phyloP scores from a whole-genome alignment of 2,113 vertebrate genomes.

The Orientallactaga bullata region DNA sequence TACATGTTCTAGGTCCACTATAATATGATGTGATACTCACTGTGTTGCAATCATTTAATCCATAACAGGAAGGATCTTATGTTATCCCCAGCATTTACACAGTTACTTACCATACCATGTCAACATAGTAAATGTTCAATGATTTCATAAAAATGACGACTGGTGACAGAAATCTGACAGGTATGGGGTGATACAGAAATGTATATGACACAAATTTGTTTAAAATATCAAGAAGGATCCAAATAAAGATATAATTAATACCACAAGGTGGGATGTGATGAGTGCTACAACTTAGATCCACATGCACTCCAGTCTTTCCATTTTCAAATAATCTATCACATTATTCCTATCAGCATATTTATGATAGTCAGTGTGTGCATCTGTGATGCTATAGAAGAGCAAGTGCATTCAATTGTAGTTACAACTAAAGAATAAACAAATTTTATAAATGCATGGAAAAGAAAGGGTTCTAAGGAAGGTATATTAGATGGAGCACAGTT shows the following conservation, averaged over 20 bases:
- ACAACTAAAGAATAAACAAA: conserved; percentile 59
- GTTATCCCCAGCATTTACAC: neutral
- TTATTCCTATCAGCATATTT: conserved; percentile 66
- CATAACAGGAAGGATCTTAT: neutral
- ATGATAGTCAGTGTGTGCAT: conserved; percentile 21
- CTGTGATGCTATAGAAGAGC: conserved; percentile 64
- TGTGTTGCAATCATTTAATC: neutral
- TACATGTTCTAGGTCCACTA: neutral
- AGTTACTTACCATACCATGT: neutral
- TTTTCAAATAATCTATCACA: conserved; percentile 73
- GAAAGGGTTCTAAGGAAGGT: conserved; percentile 22
- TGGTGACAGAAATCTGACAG: conserved; percentile 56
- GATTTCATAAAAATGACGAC: conserved; percentile 18
- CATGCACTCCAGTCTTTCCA: conserved; percentile 56
- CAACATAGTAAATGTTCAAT: conserved; percentile 46
- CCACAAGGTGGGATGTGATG: conserved; percentile 57
- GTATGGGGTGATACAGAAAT: conserved; percentile 43
- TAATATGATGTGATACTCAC: neutral
- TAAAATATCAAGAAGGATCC: conserved; percentile 53
- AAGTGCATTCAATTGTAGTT: conserved; percentile 38
- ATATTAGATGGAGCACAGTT: conserved; percentile 36
- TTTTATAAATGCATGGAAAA: neutral
- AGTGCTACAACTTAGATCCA: conserved; percentile 70
- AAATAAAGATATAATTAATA: conserved; percentile 70
- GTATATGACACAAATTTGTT: conserved; percentile 46